These are phyloP conservation scores for Tenthredo notha DNA, from an alignment of 2,888 invertebrate species.

Conservation along the genomic window DNA sequence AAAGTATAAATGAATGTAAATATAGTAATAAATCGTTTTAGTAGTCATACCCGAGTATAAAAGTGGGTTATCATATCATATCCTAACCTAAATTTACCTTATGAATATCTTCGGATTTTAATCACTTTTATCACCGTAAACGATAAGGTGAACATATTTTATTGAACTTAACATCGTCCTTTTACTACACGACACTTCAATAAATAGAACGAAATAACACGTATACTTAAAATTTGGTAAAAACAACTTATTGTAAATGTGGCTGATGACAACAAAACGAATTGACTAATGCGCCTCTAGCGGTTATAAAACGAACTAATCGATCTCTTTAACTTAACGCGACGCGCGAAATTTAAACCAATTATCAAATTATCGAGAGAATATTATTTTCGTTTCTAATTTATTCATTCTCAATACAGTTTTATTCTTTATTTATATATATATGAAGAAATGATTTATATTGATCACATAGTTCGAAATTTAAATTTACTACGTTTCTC, in stretches of 20 bases:
- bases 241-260: conserved; percentile 72
- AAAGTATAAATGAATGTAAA: not conserved
- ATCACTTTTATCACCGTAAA: not conserved
- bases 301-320: not conserved
- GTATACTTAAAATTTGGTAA: conserved; percentile 64
- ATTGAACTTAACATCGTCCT: conserved; percentile 28
- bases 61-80: conserved; percentile 69
- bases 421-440: not conserved
- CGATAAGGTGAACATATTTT: conserved; percentile 28
- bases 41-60: conserved; percentile 38
- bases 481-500: not conserved
- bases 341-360: not conserved
- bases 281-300: conserved; percentile 61
- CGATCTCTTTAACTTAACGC: not conserved
- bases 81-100: conserved; percentile 68
- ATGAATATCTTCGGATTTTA: conserved; percentile 19
- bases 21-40: not conserved
- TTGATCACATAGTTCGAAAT: not conserved
- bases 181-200: conserved; percentile 30
- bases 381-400: not conserved
- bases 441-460: not conserved
- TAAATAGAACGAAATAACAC: conserved; percentile 59
- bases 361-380: not conserved
- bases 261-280: conserved; percentile 75
- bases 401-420: not conserved